Conservation (phyloP, 2,888 invertebrate genomes). For the Conomelus anceps region DNA sequence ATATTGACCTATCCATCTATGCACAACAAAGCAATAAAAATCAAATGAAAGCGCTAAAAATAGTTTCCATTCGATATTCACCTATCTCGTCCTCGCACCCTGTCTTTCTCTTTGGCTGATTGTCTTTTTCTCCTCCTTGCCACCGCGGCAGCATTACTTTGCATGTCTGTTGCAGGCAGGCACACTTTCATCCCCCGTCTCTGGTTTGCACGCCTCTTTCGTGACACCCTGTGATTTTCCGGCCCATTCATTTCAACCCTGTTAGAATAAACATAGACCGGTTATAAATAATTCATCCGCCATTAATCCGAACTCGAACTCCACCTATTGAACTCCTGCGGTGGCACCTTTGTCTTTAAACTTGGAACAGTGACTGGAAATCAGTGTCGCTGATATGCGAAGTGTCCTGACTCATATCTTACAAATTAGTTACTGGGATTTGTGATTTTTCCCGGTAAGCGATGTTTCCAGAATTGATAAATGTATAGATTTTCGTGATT, state of each 20-base stretch:
- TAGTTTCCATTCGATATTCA: background rate
- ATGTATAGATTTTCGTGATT: no score
- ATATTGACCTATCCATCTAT: background rate
- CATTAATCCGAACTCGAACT: background rate
- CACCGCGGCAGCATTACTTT: background rate
- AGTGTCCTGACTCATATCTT: no score
- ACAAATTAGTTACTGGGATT: no score
- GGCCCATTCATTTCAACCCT: background rate
- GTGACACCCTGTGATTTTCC: background rate
- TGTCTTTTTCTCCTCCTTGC: background rate
- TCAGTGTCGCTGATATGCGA: background rate
- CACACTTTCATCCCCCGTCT: background rate
- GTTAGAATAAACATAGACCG: background rate
- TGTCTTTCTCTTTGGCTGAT: background rate
- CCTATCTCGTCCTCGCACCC: no score
- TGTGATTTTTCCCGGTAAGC: no score
- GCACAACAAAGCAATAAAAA: background rate
- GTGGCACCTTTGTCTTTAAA: background rate
- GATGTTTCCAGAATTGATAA: no score
- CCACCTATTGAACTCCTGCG: background rate
- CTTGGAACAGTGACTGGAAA: background rate
- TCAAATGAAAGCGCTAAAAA: background rate
- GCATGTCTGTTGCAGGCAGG: background rate
- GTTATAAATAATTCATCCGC: background rate
- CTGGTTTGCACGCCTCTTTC: background rate